Percentiles rank a stretch among this genome's conserved stretches.
Conservation (phyloP, 1,140 invertebrate species). For the Dinothrombium tinctorium region DNA sequence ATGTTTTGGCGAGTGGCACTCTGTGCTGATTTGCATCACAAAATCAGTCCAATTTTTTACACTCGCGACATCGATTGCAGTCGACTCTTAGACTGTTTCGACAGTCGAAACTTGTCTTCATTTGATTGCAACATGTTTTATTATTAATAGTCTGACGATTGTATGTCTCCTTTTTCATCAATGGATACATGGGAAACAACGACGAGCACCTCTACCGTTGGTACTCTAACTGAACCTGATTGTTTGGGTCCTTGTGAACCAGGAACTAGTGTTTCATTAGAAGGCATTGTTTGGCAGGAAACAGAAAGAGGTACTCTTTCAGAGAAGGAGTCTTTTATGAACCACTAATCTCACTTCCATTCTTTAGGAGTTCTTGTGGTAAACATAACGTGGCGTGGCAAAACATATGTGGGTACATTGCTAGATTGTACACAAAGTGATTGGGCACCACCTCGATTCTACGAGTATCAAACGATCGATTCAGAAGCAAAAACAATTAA, state of each 20-base stretch:
- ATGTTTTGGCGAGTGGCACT: too few species aligned
- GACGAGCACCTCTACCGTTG: conserved; percentile 45
- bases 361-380: conserved; percentile 91
- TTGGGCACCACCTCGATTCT: conserved; percentile 89
- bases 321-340: too few species aligned
- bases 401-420: conserved; percentile 89
- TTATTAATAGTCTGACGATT: too few species aligned
- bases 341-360: too few species aligned
- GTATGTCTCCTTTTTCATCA: too few species aligned
- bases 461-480: conserved; percentile 87
- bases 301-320: conserved; percentile 65
- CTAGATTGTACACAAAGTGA: conserved; percentile 87
- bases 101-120: too few species aligned
- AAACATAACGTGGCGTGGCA: conserved; percentile 96
- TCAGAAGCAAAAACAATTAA: not conserved
- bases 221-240: conserved; percentile 84
- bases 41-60: too few species aligned
- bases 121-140: too few species aligned
- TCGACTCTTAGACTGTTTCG: too few species aligned
- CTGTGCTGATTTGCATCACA: too few species aligned
- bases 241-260: conserved; percentile 90
- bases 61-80: too few species aligned
- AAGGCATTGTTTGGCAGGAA: conserved; percentile 98
- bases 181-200: too few species aligned
- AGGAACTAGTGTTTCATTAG: conserved; percentile 84